Base-by-base conservation (phyloP, 2,888 invertebrate species). In the Xestia xanthographa region DNA sequence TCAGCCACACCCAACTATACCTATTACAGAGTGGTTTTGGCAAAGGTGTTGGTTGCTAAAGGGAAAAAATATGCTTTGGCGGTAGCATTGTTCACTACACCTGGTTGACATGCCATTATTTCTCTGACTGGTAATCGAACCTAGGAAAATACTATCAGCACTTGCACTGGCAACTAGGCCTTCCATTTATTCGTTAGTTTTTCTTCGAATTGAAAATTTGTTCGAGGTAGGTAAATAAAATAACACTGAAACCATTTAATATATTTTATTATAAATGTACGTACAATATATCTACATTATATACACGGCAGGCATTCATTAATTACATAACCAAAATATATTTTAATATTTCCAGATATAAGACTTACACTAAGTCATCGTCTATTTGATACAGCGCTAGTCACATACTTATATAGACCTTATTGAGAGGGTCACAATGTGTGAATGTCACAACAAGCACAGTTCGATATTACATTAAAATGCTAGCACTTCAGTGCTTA, bases 241-340 rank as follows among this genome's bases (percentile, higher is more conserved):
- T 86, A 90, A 91, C 92, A 87, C 67, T 85, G 75, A 86, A 88
- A 92, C 92, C 92, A 93, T 95, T 93, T 95, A 93, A 91, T 94
- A 94, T 93, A 93, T 93, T 93, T 95, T 91, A 94, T 89, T 93
- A 93, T 89, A 89, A 85, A 91, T 91, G 89, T 91, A 93, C 92
- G 92, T 95, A 95, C 92, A 94, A 91, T 94, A 91, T 92, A 92
- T 93, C 91, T 95, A 95, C 94, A 95, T 89, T 95, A 95, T 96
- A 92, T 96, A 95, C 94, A 96, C 94, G 88, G 91, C 85, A 88
- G 87, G 84, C 86, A 87, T 87, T 85, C 78, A 87, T 87, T 89
- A 88, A 83, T 88, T 87, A 89, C 89, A 87, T 86, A 84, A 77
- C 79, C 77, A 77, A 82, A 83, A 82, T 72, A 83, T 80, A 86